These are phyloP conservation scores for Entomobrya multifasciata DNA, from an alignment of 2,888 invertebrate species.

Conservation along the genomic window DNA sequence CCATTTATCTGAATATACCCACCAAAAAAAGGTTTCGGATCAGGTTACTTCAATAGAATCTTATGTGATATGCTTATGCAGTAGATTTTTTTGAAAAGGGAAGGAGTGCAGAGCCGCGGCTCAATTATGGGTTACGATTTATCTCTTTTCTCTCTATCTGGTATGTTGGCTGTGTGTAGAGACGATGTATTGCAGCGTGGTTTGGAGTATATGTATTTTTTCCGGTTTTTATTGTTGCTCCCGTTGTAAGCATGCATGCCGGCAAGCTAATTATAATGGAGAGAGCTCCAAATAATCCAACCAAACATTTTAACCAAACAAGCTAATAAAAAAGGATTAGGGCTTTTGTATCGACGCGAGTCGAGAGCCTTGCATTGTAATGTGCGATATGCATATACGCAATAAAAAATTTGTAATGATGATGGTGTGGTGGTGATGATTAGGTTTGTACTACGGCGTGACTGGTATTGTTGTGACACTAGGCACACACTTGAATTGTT, in stretches of 20 bases:
- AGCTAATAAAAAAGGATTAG: constrained; percentile 51
- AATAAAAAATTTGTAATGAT: not conserved
- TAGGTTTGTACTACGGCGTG: constrained; percentile 53
- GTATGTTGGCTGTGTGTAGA: not conserved
- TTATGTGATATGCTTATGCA: no score
- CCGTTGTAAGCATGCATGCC: not conserved
- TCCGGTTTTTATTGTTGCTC: constrained; percentile 44
- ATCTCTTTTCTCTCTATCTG: no score
- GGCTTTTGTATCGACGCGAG: not conserved
- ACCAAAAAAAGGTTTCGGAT: constrained; percentile 14
- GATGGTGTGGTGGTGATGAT: not conserved
- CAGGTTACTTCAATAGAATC: no score
- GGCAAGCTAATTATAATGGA: constrained; percentile 33
- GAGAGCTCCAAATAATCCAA: constrained; percentile 30
- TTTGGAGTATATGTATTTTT: constrained; percentile 20
- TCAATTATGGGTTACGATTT: constrained; percentile 46
- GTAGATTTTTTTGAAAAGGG: no score
- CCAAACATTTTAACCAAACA: constrained; percentile 10
- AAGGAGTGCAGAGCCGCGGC: no score
- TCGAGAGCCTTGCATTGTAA: not conserved
- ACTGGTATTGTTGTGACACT: constrained; percentile 62
- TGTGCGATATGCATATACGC: not conserved
- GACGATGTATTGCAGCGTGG: not conserved
- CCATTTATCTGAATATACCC: not conserved
- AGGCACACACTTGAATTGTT: constrained; percentile 17